Conservation (phyloP, 2,888 invertebrate genomes). For the Epicampocera succincta region DNA sequence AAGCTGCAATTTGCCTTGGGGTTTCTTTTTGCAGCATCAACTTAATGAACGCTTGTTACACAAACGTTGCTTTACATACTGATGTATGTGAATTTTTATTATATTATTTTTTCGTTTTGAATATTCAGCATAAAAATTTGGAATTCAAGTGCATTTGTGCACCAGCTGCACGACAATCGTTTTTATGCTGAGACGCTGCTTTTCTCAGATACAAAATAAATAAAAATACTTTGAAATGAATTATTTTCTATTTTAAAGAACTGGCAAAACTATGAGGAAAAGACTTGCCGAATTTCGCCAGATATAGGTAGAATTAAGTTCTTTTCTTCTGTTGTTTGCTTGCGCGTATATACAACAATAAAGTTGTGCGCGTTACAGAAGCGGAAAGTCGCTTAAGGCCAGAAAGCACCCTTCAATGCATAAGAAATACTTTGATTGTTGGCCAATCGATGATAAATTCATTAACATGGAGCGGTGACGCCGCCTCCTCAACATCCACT, state of each 20-base stretch:
- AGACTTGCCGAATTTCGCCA: slow-evolving; percentile 3
- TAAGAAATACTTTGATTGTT: too few species aligned
- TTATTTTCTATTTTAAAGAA: slow-evolving; percentile 13
- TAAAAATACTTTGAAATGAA: slow-evolving; percentile 10
- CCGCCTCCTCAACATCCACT: too few species aligned
- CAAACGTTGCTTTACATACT: slow-evolving; percentile 12
- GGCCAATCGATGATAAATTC: too few species aligned
- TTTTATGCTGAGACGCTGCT: background rate
- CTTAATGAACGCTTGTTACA: slow-evolving; percentile 25
- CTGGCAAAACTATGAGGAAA: background rate
- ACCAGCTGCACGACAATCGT: slow-evolving; percentile 9
- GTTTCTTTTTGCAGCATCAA: slow-evolving; percentile 16
- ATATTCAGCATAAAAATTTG: slow-evolving; percentile 14
- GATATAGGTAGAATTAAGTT: background rate
- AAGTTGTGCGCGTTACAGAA: too few species aligned
- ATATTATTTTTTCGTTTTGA: slow-evolving; percentile 6
- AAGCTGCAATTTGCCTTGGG: slow-evolving; percentile 9
- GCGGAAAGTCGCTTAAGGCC: too few species aligned
- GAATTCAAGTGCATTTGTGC: slow-evolving; percentile 30
- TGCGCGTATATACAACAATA: too few species aligned
- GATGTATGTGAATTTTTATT: background rate
- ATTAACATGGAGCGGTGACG: too few species aligned
- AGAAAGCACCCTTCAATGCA: too few species aligned
- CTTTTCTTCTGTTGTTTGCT: too few species aligned
- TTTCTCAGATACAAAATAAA: slow-evolving; percentile 5